Percentiles rank a stretch among this genome's conserved stretches.
phyloP scores from a whole-genome alignment of 2,113 vertebrate species.

The Canis aureus region DNA sequence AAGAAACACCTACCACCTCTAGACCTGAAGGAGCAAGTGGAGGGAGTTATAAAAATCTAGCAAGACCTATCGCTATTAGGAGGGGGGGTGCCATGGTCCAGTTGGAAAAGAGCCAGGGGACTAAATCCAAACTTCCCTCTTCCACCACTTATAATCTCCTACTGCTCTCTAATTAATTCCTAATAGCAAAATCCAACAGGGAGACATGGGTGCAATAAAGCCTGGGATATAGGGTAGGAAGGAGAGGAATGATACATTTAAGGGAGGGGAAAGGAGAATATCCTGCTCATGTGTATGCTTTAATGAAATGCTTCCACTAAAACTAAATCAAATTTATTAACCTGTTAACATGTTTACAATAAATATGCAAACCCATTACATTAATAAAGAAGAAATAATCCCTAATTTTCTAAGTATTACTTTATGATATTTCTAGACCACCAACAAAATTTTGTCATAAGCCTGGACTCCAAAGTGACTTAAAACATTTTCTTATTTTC shows the following conservation, averaged over 20 bases:
- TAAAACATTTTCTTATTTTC: not conserved
- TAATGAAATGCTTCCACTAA: not conserved
- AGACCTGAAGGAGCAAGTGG: not conserved
- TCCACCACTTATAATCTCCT: not conserved
- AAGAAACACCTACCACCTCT: not conserved
- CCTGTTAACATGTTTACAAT: not conserved
- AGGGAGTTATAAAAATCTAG: not conserved
- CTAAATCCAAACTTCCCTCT: not conserved
- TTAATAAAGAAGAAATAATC: not conserved
- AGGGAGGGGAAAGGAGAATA: not conserved
- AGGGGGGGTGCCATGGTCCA: not conserved
- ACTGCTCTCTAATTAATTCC: not conserved
- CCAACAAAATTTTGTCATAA: not conserved
- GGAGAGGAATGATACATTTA: not conserved
- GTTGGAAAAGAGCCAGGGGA: not conserved
- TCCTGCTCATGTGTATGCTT: not conserved
- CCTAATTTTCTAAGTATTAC: not conserved
- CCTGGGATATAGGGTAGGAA: not conserved
- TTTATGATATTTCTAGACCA: not conserved
- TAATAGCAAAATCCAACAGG: not conserved
- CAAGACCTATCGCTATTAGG: not conserved
- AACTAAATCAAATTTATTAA: not conserved
- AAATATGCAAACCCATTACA: too few relatives aligned
- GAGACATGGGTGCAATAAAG: not conserved
- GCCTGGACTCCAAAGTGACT: not conserved